Evolutionary conservation across 2,888 invertebrate genomes (phyloP), one percentile per base, ranked within the genome.

Genomic region (Agrochola lychnidis): DNA sequence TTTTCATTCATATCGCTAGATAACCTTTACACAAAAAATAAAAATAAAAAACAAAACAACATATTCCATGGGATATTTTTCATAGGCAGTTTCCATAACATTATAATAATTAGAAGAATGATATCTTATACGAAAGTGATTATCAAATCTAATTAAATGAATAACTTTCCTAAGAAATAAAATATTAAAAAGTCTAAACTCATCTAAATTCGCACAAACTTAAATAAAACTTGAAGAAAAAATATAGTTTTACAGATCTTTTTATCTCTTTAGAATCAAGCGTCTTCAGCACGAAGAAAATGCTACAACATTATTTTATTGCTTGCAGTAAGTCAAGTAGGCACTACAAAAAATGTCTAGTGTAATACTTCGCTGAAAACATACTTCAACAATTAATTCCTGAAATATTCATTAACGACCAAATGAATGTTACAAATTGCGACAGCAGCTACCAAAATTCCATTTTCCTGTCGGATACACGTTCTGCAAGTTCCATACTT

Each of bases 361-460:
- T 30, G 14, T 22, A 68, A 70, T 30, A 67, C 25, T 80, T 45
- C n/a, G 66, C 68, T 51, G 36, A 42, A 82, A 72, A 59, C 16
- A 42, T 14, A 42, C 6, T 73, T 42, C 19, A 36, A n/a, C 82
- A n/a, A 64, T 71, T 19, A 67, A 71, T 80, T 71, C 67, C 67
- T 51, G 45, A 80, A 79, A 81, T 73, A 71, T 85, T 70, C 51
- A 80, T 83, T 68, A 70, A 51, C 61, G 36, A 51, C 9, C 6
- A 73, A 81, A 68, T 56, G 53, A 66, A 85, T 71, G 64, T 67
- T 67, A 66, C 76, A 79, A 71, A 71, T 76, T 79, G 51, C 79
- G 68, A 73, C 70, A 42, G n/a, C 53, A 53, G 40, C 67, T 61
- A 63, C 71, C 74, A 67, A 77, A 81, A 86, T 85, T 81, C 85